A percentile compares a stretch with the other conserved stretches of the same genome.
Conservation (phyloP, 2,797 vertebrate species). For the Chrysocyon brachyurus region DNA sequence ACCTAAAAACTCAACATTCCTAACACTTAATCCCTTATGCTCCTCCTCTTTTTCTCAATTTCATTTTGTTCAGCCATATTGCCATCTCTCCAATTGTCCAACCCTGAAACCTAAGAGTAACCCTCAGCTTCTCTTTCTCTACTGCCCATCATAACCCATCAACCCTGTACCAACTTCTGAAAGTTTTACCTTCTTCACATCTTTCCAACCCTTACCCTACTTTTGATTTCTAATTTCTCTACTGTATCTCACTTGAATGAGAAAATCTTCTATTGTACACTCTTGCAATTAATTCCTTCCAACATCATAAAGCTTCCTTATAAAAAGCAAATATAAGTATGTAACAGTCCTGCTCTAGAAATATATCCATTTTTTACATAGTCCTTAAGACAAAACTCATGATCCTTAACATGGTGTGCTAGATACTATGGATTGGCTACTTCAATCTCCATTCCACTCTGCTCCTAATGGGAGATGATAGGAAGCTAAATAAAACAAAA, state of each 20-base stretch:
- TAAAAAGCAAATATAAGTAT: not conserved
- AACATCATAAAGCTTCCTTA: not conserved
- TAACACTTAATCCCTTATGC: not conserved
- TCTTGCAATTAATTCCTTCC: not conserved
- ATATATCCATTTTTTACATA: not conserved
- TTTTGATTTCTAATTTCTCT: conserved; percentile 29
- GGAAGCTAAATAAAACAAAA: not conserved
- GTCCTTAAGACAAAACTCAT: conserved; percentile 34
- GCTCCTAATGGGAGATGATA: not conserved
- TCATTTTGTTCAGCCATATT: not conserved
- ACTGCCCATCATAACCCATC: not conserved
- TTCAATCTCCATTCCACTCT: not conserved
- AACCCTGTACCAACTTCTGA: not conserved
- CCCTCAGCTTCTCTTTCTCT: not conserved
- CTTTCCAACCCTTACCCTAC: not conserved
- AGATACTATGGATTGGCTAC: not conserved
- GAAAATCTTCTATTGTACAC: not conserved
- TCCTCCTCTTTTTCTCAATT: not conserved
- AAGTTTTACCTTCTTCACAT: not conserved
- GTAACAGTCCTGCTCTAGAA: not conserved
- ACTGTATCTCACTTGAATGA: not conserved
- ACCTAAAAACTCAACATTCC: not conserved
- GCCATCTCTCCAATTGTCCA: not conserved
- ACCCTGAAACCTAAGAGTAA: not conserved
- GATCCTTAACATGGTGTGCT: not conserved